Base-by-base conservation (phyloP, 2,888 invertebrate species). In the Andrena fulva region DNA sequence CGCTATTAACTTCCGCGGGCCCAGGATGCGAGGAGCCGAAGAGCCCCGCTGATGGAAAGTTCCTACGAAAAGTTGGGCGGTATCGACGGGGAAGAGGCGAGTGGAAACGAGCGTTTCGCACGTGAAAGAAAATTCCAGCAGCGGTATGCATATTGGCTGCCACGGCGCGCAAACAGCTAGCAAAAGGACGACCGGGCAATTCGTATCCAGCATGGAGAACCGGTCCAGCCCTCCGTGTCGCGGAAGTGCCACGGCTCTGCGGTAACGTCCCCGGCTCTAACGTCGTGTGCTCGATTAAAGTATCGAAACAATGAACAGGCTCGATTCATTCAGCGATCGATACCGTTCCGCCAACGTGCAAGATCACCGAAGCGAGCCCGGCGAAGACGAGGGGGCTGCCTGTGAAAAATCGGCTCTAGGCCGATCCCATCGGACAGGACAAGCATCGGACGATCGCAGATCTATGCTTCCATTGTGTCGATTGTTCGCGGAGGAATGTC, bases 151-250 rank as follows among this genome's bases (percentile, higher is more conserved):
- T 70, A 48, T 63, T 42, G 10, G n/a, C 27, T 63, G 35, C 56
- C 24, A 70, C 42, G 73, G 74, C 52, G 78, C 35, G 63, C 74
- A 27, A 62, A 62, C 78, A 79, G 74, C 63, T 81, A 68, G 74
- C 77, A 85, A 87, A 85, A 87, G 84, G 87, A 87, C 72, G 84
- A 87, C 54, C 77, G 63, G 12, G 79, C 82, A 78, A 87, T 87
- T 87, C 87, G 86, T 86, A 88, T 85, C 81, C 79, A 86, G 59
- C 81, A 73, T 68, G 86, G 81, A 85, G 77, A 88, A 88, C 87
- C 87, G 88, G 87, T 88, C 87, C 80, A 63, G 78, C 70, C 56
- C 77, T 74, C 71, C 77, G 85, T 80, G 83, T 87, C 85, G 80
- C 87, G 87, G 87, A 86, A 87, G 88, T 86, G 85, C 72, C 75